These are phyloP conservation scores for Perca flavescens DNA, from an alignment of 2,113 vertebrate species.

Conservation along the genomic window DNA sequence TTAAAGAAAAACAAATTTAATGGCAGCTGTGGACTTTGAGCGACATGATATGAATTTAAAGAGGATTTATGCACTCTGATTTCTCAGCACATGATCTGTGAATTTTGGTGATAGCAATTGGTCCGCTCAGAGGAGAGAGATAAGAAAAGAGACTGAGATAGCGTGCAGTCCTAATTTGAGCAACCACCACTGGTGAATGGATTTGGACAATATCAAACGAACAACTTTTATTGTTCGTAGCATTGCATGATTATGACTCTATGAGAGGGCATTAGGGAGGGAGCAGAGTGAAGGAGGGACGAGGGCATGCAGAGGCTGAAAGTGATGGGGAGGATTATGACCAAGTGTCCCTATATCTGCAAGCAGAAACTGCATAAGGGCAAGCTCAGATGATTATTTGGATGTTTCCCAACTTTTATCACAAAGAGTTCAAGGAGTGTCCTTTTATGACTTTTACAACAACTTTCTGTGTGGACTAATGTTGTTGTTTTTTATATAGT, in stretches of 20 bases:
- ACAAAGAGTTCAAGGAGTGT: conserved; percentile 6
- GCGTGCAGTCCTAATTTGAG: conserved; percentile 70
- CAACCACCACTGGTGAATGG: conserved; percentile 62
- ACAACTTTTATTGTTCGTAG: conserved; percentile 67
- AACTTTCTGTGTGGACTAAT: background rate
- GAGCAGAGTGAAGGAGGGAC: conserved; percentile 22
- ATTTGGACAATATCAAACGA: conserved; percentile 76
- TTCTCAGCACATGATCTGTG: conserved; percentile 60
- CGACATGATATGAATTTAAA: conserved; percentile 69
- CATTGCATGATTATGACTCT: conserved; percentile 51
- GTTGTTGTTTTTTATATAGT: background rate
- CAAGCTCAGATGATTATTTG: conserved; percentile 3
- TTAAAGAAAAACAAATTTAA: conserved; percentile 34
- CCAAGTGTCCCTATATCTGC: conserved; percentile 22
- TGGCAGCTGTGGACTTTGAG: conserved; percentile 48
- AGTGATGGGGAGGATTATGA: conserved; percentile 63
- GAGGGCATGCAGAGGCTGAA: conserved; percentile 26
- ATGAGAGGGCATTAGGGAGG: conserved; percentile 23
- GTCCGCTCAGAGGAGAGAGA: conserved; percentile 52
- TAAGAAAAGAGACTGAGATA: conserved; percentile 69
- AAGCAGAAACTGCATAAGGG: background rate
- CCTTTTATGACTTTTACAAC: conserved; percentile 25
- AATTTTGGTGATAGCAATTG: conserved; percentile 62
- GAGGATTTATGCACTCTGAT: conserved; percentile 66
- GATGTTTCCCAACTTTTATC: conserved; percentile 10